These are phyloP conservation scores for Platysternon megacephalum DNA, from an alignment of 2,113 vertebrate species.

Conservation along the genomic window DNA sequence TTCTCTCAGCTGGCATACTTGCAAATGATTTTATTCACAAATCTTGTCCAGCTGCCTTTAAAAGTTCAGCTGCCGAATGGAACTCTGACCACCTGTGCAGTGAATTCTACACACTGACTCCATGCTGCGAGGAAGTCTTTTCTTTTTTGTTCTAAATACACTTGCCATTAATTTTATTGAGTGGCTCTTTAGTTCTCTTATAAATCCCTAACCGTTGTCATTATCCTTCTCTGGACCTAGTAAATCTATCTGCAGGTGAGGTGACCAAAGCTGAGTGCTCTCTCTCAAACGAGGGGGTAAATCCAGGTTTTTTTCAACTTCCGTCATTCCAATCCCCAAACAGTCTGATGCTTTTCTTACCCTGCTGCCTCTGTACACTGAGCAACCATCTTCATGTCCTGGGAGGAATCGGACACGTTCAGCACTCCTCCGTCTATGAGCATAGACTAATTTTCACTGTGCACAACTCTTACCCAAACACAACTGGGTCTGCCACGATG, in stretches of 20 bases:
- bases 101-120: neutral
- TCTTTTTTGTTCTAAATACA: neutral
- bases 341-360: neutral
- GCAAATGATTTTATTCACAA: neutral
- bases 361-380: neutral
- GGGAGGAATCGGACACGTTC: neutral
- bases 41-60: neutral
- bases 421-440: neutral
- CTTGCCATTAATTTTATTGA: neutral
- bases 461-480: neutral
- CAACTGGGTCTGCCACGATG: neutral
- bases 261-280: neutral
- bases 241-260: neutral
- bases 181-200: neutral
- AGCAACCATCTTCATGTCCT: neutral
- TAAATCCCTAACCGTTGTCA: neutral
- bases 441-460: neutral
- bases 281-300: neutral
- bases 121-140: neutral
- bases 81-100: neutral
- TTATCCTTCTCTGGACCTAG: neutral
- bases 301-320: neutral
- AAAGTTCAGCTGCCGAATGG: neutral
- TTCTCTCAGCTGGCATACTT: constrained; percentile 10
- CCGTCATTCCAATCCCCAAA: neutral